phyloP scores from a whole-genome alignment of 1,140 invertebrate species.

The Pygmarrhopalites habei region DNA sequence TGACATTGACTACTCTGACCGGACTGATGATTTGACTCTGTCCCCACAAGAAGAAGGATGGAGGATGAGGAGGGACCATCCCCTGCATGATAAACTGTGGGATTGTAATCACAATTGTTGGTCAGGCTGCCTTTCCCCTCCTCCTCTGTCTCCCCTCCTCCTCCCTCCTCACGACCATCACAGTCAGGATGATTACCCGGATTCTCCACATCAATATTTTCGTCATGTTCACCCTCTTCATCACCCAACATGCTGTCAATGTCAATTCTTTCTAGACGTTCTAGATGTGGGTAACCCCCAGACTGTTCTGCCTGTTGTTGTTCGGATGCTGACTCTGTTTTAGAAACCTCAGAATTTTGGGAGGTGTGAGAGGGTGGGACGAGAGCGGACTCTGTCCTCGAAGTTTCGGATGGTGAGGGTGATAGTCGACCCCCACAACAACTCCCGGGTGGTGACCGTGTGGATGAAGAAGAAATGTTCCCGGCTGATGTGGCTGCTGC shows the following conservation, averaged over 20 bases:
- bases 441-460: neutral
- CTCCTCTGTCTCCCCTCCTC: constrained; percentile 18
- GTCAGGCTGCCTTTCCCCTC: constrained; percentile 9
- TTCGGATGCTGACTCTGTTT: constrained; percentile 32
- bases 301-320: too few relatives aligned
- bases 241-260: too few relatives aligned
- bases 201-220: too few relatives aligned
- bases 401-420: constrained; percentile 30
- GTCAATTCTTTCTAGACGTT: too few relatives aligned
- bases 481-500: constrained; percentile 3
- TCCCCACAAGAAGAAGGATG: too few relatives aligned
- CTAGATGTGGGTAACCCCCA: too few relatives aligned
- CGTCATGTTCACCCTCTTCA: too few relatives aligned
- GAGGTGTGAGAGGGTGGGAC: constrained; percentile 28
- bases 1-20: too few relatives aligned
- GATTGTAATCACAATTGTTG: neutral
- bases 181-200: neutral
- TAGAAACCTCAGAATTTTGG: constrained; percentile 28
- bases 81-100: too few relatives aligned
- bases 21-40: too few relatives aligned
- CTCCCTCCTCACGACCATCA: neutral
- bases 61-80: too few relatives aligned
- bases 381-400: constrained; percentile 31
- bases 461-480: too few relatives aligned
- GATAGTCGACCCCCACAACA: constrained; percentile 19